phyloP scores from a whole-genome alignment of 2,888 invertebrate species.

The Heteropelma amictum region DNA sequence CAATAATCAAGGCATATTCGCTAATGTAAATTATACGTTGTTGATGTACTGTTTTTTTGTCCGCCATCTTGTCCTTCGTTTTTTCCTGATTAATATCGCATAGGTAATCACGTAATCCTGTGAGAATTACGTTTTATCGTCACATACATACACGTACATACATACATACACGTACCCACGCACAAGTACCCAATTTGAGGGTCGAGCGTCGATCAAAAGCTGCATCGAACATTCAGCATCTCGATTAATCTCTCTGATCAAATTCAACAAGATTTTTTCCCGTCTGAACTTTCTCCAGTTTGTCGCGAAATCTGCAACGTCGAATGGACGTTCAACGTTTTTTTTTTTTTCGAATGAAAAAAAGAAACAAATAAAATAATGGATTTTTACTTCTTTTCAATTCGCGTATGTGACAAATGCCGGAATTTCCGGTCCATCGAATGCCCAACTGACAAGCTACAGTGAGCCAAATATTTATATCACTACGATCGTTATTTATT shows the following conservation, averaged over 20 bases:
- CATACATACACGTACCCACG: background rate
- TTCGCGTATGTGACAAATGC: constrained; percentile 48
- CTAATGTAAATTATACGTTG: constrained; percentile 69
- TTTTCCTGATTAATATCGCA: constrained; percentile 40
- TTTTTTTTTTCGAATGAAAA: constrained; percentile 41
- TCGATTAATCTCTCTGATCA: constrained; percentile 3
- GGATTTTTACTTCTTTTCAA: constrained; percentile 7
- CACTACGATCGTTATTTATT: constrained; percentile 55
- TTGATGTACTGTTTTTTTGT: constrained; percentile 56
- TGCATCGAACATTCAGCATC: background rate
- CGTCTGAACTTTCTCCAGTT: constrained; percentile 21
- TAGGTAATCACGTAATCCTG: constrained; percentile 27
- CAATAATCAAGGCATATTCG: constrained; percentile 72
- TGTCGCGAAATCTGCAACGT: constrained; percentile 11
- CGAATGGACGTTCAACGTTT: constrained; percentile 28
- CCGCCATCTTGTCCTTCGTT: background rate
- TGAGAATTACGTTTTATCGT: constrained; percentile 34
- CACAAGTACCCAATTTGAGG: constrained; percentile 14
- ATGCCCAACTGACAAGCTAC: constrained; percentile 73
- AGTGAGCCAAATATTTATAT: constrained; percentile 70
- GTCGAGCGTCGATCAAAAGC: background rate
- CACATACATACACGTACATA: background rate
- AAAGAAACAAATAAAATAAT: too few species aligned
- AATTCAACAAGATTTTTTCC: constrained; percentile 18
- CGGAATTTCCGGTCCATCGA: constrained; percentile 56